phyloP scores from a whole-genome alignment of 2,888 invertebrate genomes.

The Polydrusus cervinus region DNA sequence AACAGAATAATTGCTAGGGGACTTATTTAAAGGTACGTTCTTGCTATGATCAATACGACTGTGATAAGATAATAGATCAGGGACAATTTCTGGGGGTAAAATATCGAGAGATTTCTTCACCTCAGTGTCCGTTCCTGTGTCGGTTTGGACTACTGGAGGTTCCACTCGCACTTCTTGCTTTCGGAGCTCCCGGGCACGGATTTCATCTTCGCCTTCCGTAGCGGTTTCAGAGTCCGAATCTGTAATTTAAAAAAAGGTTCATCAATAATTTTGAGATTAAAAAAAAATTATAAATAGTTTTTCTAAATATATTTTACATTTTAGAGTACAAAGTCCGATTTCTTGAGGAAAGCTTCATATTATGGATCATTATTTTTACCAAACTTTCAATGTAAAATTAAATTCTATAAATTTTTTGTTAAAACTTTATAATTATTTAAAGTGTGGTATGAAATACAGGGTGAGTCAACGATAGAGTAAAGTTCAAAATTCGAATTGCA shows the following conservation, averaged over 20 bases:
- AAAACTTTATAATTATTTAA: too few species aligned
- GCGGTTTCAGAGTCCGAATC: constrained; percentile 82
- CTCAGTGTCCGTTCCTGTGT: constrained; percentile 82
- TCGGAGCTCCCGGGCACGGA: constrained; percentile 79
- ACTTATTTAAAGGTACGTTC: constrained; percentile 59
- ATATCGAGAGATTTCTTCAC: constrained; percentile 73
- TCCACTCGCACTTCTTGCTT: constrained; percentile 80
- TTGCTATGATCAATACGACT: constrained; percentile 49
- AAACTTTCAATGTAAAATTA: too few species aligned
- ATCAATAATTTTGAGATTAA: background rate
- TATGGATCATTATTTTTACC: too few species aligned
- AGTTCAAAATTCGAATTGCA: too few species aligned
- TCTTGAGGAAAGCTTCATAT: too few species aligned
- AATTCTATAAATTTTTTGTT: too few species aligned
- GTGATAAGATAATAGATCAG: constrained; percentile 58
- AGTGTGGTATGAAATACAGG: too few species aligned
- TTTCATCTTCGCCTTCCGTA: constrained; percentile 82
- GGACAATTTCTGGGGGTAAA: constrained; percentile 56
- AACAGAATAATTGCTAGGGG: constrained; percentile 64
- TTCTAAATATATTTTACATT: too few species aligned
- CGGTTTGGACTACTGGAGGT: constrained; percentile 78
- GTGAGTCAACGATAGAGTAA: too few species aligned
- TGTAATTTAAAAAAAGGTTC: constrained; percentile 63
- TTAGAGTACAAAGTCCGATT: too few species aligned
- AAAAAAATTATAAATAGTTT: too few species aligned